Conservation (phyloP, 2,113 vertebrate species). For the Mesembrinibis cayennensis region DNA sequence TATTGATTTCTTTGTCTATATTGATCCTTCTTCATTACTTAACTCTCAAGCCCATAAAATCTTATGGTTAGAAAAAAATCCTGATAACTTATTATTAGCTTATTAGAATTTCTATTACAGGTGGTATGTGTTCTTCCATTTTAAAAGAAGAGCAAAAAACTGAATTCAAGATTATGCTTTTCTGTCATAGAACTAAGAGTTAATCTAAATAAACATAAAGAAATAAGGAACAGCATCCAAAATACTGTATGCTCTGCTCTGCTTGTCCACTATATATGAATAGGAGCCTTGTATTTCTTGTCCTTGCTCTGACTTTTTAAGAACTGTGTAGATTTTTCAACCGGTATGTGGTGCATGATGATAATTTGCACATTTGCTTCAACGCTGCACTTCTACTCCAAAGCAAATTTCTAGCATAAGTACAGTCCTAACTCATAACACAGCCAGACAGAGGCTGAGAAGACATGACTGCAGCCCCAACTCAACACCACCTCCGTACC, state of each 20-base stretch:
- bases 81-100: background rate
- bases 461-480: background rate
- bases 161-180: background rate
- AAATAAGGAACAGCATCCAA: background rate
- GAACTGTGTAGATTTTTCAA: background rate
- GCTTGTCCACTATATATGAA: background rate
- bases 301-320: background rate
- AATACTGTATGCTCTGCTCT: background rate
- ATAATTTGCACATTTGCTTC: background rate
- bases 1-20: slow-evolving; percentile 31
- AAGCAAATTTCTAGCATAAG: background rate
- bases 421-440: background rate
- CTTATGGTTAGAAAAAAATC: background rate
- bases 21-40: slow-evolving; percentile 23
- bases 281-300: background rate
- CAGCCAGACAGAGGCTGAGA: background rate
- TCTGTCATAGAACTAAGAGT: background rate
- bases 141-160: background rate
- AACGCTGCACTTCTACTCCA: background rate
- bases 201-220: background rate
- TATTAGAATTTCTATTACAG: slow-evolving; percentile 1
- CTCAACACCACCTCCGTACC: background rate
- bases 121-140: background rate
- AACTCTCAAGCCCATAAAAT: slow-evolving; percentile 18
- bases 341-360: background rate